Percentiles rank a stretch among this genome's conserved stretches.
Evolutionary conservation across 2,888 invertebrate species (phyloP).

Genomic region (Drosophila kuntzei): DNA sequence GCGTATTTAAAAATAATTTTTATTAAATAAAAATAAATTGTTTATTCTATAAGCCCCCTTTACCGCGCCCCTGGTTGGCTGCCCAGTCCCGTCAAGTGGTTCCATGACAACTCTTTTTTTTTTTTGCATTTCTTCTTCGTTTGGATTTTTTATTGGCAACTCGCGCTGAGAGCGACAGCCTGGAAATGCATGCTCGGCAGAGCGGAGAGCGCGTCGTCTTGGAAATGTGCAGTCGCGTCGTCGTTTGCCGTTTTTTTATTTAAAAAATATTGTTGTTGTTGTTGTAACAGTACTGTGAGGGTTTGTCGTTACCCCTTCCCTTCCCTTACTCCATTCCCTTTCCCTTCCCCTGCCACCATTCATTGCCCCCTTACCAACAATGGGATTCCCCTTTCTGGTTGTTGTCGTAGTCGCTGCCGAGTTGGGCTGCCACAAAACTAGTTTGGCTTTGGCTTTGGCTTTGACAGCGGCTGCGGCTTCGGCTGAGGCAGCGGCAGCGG

Average conservation of each 20-base stretch:
- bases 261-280: background rate
- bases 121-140: slow-evolving; percentile 19
- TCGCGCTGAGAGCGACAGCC: slow-evolving; percentile 52
- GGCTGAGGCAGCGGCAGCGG: background rate
- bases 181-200: slow-evolving; percentile 57
- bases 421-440: slow-evolving; percentile 74
- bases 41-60: too few relatives aligned
- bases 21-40: too few relatives aligned
- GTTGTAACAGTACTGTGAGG: slow-evolving; percentile 12
- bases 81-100: slow-evolving; percentile 21
- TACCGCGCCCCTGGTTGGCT: slow-evolving; percentile 22
- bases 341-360: slow-evolving; percentile 17
- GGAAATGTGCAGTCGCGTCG: slow-evolving; percentile 59
- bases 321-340: slow-evolving; percentile 7
- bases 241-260: slow-evolving; percentile 7
- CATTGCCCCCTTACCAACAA: background rate
- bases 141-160: slow-evolving; percentile 27
- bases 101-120: slow-evolving; percentile 73
- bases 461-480: slow-evolving; percentile 50
- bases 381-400: slow-evolving; percentile 11
- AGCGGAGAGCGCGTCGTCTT: slow-evolving; percentile 54
- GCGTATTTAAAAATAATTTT: too few relatives aligned
- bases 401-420: slow-evolving; percentile 43
- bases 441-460: slow-evolving; percentile 78
- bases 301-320: slow-evolving; percentile 26